Conservation (phyloP, 2,797 vertebrate genomes). For the Mormyrops boulengeri region DNA sequence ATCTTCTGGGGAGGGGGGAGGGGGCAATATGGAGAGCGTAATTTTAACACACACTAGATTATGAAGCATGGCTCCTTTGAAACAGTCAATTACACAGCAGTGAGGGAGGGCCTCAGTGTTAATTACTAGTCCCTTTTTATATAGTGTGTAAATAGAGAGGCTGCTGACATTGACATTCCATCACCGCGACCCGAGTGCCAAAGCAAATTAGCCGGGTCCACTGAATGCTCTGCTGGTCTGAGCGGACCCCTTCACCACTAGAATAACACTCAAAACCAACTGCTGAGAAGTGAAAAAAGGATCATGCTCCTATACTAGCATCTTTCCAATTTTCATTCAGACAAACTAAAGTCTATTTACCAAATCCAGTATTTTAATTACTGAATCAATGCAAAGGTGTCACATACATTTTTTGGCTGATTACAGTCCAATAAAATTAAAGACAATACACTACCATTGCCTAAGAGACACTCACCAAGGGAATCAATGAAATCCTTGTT, state of each 20-base stretch:
- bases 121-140: conserved; percentile 97
- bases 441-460: background rate
- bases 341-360: background rate
- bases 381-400: background rate
- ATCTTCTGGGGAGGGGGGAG: conserved; percentile 62
- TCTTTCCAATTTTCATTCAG: background rate
- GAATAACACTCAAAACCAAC: conserved; percentile 40
- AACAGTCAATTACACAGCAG: conserved; percentile 82
- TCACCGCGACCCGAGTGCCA: conserved; percentile 78
- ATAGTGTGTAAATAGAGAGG: conserved; percentile 94
- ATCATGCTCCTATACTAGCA: background rate
- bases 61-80: conserved; percentile 90
- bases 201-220: conserved; percentile 66
- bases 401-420: background rate
- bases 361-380: background rate
- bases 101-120: conserved; percentile 94
- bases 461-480: conserved; percentile 77
- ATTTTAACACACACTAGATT: conserved; percentile 89
- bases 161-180: conserved; percentile 99
- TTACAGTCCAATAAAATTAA: background rate
- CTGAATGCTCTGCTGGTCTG: conserved; percentile 32
- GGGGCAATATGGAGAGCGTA: conserved; percentile 78
- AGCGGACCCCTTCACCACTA: conserved; percentile 42
- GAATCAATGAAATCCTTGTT: conserved; percentile 99
- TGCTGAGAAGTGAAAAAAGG: background rate